Conservation (phyloP, 2,888 invertebrate genomes). For the Linyphia triangularis region DNA sequence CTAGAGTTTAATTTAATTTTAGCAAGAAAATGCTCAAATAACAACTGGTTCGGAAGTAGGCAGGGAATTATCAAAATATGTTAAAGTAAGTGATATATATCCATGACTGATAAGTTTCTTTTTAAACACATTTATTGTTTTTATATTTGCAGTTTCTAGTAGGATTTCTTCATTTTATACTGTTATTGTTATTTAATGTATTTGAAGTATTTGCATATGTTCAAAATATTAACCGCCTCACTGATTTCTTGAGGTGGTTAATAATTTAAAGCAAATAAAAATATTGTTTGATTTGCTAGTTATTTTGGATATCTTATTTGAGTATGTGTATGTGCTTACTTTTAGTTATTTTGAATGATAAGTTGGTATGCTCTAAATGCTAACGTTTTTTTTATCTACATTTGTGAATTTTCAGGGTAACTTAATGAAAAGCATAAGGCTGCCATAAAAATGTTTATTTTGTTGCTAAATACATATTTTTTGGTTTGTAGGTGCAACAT, state of each 20-base stretch:
- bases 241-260: too few relatives aligned
- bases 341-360: neutral
- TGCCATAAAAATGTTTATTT: conserved; percentile 33
- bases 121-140: neutral
- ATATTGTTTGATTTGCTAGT: neutral
- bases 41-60: conserved; percentile 75
- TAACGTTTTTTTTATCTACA: neutral
- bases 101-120: neutral
- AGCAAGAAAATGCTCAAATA: conserved; percentile 51
- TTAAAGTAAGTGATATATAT: conserved; percentile 75
- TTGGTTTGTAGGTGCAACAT: conserved; percentile 77
- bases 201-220: neutral
- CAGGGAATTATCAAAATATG: conserved; percentile 76
- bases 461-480: conserved; percentile 57
- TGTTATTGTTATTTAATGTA: neutral
- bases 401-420: conserved; percentile 24
- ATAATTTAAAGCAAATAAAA: too few relatives aligned
- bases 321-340: neutral
- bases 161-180: too few relatives aligned
- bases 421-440: conserved; percentile 21
- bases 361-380: neutral
- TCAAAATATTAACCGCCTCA: too few relatives aligned
- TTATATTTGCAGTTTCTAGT: too few relatives aligned
- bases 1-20: neutral
- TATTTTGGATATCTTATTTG: neutral